These are phyloP conservation scores for Chironomus tepperi DNA, from an alignment of 1,140 invertebrate genomes.

Conservation along the genomic window DNA sequence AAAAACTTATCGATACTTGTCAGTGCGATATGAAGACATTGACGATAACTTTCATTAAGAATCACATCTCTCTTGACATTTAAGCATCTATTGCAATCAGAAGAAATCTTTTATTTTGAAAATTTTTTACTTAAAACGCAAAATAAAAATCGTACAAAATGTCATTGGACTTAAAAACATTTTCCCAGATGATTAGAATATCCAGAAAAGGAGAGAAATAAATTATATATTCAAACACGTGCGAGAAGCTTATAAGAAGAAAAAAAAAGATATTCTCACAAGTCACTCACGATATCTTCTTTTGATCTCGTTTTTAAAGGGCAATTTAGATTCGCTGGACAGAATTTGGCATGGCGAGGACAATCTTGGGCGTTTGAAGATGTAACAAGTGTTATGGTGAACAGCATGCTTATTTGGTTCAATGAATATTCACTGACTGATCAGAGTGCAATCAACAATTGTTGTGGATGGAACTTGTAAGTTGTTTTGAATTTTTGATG, in stretches of 20 bases:
- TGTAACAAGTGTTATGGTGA: constrained; percentile 4
- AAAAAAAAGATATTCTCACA: background rate
- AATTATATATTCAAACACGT: background rate
- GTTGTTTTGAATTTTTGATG: background rate
- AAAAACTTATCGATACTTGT: too few species aligned
- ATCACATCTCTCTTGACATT: too few species aligned
- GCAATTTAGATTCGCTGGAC: constrained; percentile 8
- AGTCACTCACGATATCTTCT: background rate
- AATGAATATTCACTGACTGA: constrained; percentile 19
- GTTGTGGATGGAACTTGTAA: constrained; percentile 10
- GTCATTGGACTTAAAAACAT: background rate
- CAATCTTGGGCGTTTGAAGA: constrained; percentile 4
- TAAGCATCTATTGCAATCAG: too few species aligned
- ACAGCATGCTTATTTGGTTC: background rate
- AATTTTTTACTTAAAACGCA: background rate
- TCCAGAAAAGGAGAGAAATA: background rate
- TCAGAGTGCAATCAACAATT: background rate
- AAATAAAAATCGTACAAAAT: background rate
- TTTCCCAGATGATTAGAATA: background rate
- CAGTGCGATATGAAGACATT: too few species aligned
- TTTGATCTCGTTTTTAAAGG: background rate
- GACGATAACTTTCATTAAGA: too few species aligned
- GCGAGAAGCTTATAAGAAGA: background rate
- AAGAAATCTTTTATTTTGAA: too few species aligned
- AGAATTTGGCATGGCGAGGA: background rate